Conservation (phyloP, 2,888 invertebrate genomes). For the Drosophila pseudotakahashii region DNA sequence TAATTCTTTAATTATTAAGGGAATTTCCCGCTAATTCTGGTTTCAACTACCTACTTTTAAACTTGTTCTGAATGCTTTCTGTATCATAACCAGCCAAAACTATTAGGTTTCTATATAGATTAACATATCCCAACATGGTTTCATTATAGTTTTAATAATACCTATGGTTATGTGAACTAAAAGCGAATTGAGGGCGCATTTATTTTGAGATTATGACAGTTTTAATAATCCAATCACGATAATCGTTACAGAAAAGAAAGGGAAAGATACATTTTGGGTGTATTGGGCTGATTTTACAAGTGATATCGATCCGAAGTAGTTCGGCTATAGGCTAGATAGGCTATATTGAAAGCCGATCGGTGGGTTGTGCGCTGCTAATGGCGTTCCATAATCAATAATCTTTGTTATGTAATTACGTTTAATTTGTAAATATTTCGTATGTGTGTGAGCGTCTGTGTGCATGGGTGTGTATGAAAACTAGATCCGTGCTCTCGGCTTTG, state of each 20-base stretch:
- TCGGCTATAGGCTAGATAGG: conserved; percentile 1
- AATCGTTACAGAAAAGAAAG: neutral
- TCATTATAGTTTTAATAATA: neutral
- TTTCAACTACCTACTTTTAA: neutral
- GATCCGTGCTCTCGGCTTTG: conserved; percentile 31
- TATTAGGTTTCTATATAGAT: neutral
- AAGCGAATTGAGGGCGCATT: conserved; percentile 3
- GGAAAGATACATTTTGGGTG: neutral
- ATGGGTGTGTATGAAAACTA: conserved; percentile 12
- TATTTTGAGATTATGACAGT: conserved; percentile 13
- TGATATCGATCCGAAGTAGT: neutral
- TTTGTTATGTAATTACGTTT: conserved; percentile 34
- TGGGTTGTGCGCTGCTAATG: conserved; percentile 4
- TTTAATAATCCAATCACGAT: conserved; percentile 28
- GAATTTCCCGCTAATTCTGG: neutral
- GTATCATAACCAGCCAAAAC: neutral
- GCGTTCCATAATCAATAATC: conserved; percentile 29
- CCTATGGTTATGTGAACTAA: neutral
- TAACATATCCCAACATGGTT: neutral
- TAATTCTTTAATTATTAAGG: no score
- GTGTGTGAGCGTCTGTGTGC: conserved; percentile 7
- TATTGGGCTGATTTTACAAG: neutral
- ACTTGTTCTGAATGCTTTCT: neutral
- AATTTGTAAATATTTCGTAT: conserved; percentile 29
- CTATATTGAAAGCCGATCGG: conserved; percentile 4